Base-by-base conservation (phyloP, 2,888 invertebrate genomes). In the Hydrotaea cyrtoneurina region DNA sequence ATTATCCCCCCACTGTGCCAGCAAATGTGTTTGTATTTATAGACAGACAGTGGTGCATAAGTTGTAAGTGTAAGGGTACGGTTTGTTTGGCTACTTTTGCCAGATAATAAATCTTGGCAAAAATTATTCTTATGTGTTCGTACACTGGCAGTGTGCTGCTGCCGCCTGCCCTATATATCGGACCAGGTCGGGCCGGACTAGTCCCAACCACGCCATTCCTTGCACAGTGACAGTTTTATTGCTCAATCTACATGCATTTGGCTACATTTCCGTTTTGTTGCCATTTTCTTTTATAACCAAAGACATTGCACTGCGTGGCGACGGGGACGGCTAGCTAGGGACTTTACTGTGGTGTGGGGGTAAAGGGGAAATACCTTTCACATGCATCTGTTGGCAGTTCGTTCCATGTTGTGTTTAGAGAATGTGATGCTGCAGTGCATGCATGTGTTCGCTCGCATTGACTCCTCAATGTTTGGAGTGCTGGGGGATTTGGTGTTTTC, bases 141-240 rank as follows among this genome's bases (percentile, higher is more conserved):
- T 72, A 55, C 19, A 55, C 23, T 64, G 66, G 57, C 64, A 64
- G 71, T 78, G 66, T 80, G 39, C 79, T 83, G 43, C 21, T 80
- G 39, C 79, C 81, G 43, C 21, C 50, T 79, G 59, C 71, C 50
- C 23, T 66, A 66, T 71, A 64, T 43, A 31, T 73, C 36, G 39
- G 36, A 31, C 7, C 31, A 7, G 31, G 31, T 31, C 31, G 31
- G 31, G 31, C 31, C 31, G 31, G 3, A 31, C 31, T 80, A 71
- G 39, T 39, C 39, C 39, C 39, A 10, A 31, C 31, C 31, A 31
- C 77, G 57, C 50, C 82, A 71, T 83, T 74, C 55, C 26, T 64
- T 55, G 82, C 64, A 77, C 77, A 79, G 75, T 88, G 88, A 87
- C 87, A 87, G 86, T 87, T 88, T 88, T 87, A 88, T 88, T 87